Evolutionary conservation across 2,888 invertebrate species (phyloP).

Genomic region (Rhagophthalmus giganteus): DNA sequence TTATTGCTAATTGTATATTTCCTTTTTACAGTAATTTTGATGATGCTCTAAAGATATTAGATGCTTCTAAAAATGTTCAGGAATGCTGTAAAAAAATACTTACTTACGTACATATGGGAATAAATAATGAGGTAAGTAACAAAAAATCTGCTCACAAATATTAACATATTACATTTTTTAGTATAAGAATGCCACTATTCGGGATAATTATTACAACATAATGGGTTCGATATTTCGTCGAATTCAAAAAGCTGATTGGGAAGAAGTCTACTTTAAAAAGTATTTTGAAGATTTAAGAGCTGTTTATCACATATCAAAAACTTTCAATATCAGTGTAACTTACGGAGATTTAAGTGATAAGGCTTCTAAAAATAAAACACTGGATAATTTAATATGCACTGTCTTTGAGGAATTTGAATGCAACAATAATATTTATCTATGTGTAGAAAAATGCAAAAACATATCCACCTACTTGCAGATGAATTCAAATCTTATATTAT

Average conservation of each 20-base stretch:
- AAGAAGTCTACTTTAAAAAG: neutral
- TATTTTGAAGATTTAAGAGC: neutral
- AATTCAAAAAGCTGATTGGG: constrained; percentile 10
- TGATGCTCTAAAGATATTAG: constrained; percentile 45
- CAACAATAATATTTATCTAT: constrained; percentile 4
- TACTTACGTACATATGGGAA: neutral
- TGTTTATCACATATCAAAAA: constrained; percentile 29
- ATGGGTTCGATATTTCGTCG: constrained; percentile 22
- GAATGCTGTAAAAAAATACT: constrained; percentile 20
- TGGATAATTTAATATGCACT: constrained; percentile 31
- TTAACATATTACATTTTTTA: neutral
- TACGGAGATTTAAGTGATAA: constrained; percentile 27
- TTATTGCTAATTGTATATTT: too few species aligned
- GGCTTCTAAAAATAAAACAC: constrained; percentile 20
- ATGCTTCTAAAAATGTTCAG: constrained; percentile 38
- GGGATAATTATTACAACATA: constrained; percentile 30
- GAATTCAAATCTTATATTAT: constrained; percentile 33
- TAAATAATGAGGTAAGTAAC: constrained; percentile 9
- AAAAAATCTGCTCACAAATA: neutral
- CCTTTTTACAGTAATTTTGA: constrained; percentile 44
- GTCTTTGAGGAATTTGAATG: constrained; percentile 18
- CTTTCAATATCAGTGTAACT: constrained; percentile 28
- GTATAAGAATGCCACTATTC: neutral
- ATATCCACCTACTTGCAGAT: constrained; percentile 35
- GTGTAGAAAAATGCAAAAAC: constrained; percentile 32